Evolutionary conservation across 2,797 vertebrate species (phyloP), one percentile per base, ranked within the genome.

Genomic region (Uromys caudimaculatus): DNA sequence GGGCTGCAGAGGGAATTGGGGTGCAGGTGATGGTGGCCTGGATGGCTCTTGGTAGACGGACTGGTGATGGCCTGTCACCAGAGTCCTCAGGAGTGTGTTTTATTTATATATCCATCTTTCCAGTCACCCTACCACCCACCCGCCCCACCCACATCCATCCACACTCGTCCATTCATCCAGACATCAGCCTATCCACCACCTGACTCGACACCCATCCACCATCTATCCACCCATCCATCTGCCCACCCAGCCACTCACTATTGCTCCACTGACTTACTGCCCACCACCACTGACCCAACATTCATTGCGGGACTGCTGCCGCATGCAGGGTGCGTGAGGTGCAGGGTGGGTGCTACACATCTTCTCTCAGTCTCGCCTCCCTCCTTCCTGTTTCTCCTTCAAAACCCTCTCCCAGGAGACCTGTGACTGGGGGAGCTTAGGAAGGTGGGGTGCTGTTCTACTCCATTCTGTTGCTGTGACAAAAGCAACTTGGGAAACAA

Each of bases 181-280:
- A 44, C 47, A 0, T 27, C 19, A 10, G 4, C 32, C 32, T 13
- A 6, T 4, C 47, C 83, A 69, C 19, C 21, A 0, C 27, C 56
- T 32, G n/a, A 60, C 17, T n/a, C 27, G 24, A 17, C 16, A 0
- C 13, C 24, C 35, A 29, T 1, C 41, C 0, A 10, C 13, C 11
- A 11, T 10, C 2, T 13, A 9, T 47, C 29, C 1, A 6, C 0
- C 29, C 21, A n/a, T 27, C 50, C n/a, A 9, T 32, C 52, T 27
- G 12, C 3, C 67, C n/a, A 3, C 1, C 1, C 69, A n/a, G 4
- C 35, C 50, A 56, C 12, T 16, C 56, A 23, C 21, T 5, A 2
- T 13, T n/a, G n/a, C 24, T 29, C 44, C 50, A 41, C 35, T 38
- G 41, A 23, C 64, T 29, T 35, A 29, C 9, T 52, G 24, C 29